Percentiles rank a stretch among this genome's conserved stretches.
Conservation (phyloP, 2,113 vertebrate species). For the Trichechus manatus region DNA sequence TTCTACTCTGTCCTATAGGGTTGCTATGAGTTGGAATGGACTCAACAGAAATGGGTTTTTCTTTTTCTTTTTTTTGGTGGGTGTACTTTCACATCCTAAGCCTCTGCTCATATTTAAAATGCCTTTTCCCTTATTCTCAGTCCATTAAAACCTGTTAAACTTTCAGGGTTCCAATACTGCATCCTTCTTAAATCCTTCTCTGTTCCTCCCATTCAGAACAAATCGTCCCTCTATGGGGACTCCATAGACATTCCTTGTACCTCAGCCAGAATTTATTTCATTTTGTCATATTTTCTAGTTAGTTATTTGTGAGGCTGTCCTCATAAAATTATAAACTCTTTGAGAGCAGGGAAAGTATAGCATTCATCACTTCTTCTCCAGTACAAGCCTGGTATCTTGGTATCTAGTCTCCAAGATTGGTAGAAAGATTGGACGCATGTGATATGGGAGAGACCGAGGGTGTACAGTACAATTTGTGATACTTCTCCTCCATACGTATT, state of each 20-base stretch:
- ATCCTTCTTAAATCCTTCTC: neutral
- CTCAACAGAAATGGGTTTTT: too few species aligned
- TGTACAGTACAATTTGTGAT: accelerated
- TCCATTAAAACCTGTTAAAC: neutral
- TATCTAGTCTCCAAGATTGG: neutral
- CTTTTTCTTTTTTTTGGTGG: too few species aligned
- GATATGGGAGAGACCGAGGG: neutral
- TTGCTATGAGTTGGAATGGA: too few species aligned
- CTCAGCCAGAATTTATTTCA: neutral
- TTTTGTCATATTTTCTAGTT: neutral
- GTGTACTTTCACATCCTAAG: neutral
- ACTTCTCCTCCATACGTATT: too few species aligned
- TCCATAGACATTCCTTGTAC: neutral
- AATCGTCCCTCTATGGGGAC: neutral
- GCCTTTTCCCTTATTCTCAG: neutral
- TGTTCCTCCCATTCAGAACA: neutral
- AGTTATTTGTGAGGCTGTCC: neutral
- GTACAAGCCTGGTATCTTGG: neutral
- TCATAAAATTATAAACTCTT: conserved; percentile 2
- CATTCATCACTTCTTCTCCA: neutral
- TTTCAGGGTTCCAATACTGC: neutral
- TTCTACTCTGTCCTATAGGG: too few species aligned
- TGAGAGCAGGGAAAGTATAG: neutral
- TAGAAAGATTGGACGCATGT: neutral
- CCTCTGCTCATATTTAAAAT: neutral